phyloP scores from a whole-genome alignment of 2,888 invertebrate species.

The Gari tellinella region DNA sequence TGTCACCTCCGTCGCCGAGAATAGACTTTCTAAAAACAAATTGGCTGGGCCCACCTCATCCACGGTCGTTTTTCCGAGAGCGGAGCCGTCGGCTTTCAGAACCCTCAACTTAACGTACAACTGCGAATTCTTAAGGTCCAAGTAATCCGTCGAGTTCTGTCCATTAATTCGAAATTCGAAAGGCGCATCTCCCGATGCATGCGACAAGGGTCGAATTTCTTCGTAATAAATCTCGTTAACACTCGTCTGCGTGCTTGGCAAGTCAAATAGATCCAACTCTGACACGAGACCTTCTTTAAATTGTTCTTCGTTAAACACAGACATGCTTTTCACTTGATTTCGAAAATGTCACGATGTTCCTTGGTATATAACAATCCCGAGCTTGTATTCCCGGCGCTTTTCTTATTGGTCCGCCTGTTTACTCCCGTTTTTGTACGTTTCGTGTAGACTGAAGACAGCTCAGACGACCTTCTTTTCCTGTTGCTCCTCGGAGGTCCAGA shows the following conservation, averaged over 20 bases:
- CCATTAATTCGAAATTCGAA: conserved; percentile 32
- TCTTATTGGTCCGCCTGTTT: too few species aligned
- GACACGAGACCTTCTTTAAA: conserved; percentile 32
- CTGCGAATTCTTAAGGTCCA: conserved; percentile 24
- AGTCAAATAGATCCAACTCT: conserved; percentile 29
- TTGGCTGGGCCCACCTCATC: conserved; percentile 20
- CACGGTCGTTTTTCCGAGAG: background rate
- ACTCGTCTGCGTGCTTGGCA: conserved; percentile 23
- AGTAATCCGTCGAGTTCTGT: conserved; percentile 30
- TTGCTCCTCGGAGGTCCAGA: too few species aligned
- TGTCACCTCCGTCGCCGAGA: conserved; percentile 19
- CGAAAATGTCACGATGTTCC: too few species aligned
- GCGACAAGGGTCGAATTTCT: conserved; percentile 30
- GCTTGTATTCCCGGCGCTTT: too few species aligned
- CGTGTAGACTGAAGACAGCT: background rate
- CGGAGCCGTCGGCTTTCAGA: conserved; percentile 13
- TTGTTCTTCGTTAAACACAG: conserved; percentile 16
- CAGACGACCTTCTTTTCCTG: background rate
- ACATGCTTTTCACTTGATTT: too few species aligned
- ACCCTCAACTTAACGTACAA: conserved; percentile 22
- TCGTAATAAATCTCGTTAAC: conserved; percentile 20
- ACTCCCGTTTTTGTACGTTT: too few species aligned
- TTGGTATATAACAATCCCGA: too few species aligned
- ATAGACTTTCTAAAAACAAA: conserved; percentile 17
- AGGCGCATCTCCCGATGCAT: conserved; percentile 25